Evolutionary conservation across 2,888 invertebrate genomes (phyloP), one percentile per base, ranked within the genome.

Genomic region (Baccha elongata): DNA sequence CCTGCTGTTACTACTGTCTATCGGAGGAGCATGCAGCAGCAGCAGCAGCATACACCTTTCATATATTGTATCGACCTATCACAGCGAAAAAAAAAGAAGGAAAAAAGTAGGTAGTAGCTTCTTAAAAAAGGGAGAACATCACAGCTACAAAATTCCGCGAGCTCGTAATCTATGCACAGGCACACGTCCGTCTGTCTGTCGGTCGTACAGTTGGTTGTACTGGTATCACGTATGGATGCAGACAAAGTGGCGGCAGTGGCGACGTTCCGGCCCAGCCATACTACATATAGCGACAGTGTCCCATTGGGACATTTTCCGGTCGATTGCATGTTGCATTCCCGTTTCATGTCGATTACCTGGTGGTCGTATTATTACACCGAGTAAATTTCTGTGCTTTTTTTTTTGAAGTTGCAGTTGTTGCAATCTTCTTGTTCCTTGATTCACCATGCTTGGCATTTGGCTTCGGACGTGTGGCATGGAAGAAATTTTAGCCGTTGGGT

Each of bases 311-410:
- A 67, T 78, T 83, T 83, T 83, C 83, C 78, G 72, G 83, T 67
- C 76, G 78, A 83, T 83, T 83, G 83, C 83, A 83, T 83, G 78
- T 78, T 83, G 83, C 83, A 78, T 78, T 83, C 76, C 78, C 83
- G 76, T 83, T 83, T 83, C 73, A 83, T 83, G 83, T 83, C 83
- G 83, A 83, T 83, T 83, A 83, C 83, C 83, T 83, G 83, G 83
- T 64, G 83, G 83, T 83, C 72, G 72, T 76, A 75, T 75, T 81
- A 75, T 65, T 75, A 75, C 69, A 44, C 65, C 55, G 46, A 71
- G 50, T 64, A 37, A 52, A 55, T 60, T 52, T 23, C 15, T 10
- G 19, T 7, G 19, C 17, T 44, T 50, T 46, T 29, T 67, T 7
- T 32, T 35, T 8, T 19, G 2, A 13, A 10, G 11, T 23, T 58